These are phyloP conservation scores for Ochlodes sylvanus DNA, from an alignment of 2,888 invertebrate genomes.

Conservation along the genomic window DNA sequence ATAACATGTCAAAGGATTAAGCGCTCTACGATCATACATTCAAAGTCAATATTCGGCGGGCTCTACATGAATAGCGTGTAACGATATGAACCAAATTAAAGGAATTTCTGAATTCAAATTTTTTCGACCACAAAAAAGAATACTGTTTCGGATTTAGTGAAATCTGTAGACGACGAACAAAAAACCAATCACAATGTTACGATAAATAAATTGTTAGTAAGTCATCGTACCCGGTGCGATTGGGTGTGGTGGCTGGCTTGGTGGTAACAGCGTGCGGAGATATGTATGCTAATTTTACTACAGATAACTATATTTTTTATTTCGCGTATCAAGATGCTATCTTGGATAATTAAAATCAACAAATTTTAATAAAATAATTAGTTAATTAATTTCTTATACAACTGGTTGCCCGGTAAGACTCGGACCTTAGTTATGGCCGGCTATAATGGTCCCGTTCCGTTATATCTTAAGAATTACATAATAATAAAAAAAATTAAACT, in stretches of 20 bases:
- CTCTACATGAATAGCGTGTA: neutral
- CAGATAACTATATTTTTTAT: conserved; percentile 13
- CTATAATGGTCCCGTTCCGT: neutral
- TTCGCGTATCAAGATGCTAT: conserved; percentile 4
- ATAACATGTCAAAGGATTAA: neutral
- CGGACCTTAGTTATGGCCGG: neutral
- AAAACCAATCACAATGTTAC: conserved; percentile 49
- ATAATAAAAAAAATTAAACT: neutral
- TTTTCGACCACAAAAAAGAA: conserved; percentile 27
- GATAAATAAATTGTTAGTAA: conserved; percentile 45
- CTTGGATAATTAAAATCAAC: conserved; percentile 10
- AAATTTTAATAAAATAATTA: conserved; percentile 11
- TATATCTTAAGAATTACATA: neutral
- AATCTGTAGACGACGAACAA: conserved; percentile 50
- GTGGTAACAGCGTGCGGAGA: neutral
- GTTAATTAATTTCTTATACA: neutral
- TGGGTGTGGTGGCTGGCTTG: conserved; percentile 44
- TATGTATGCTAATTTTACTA: conserved; percentile 10
- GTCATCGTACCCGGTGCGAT: conserved; percentile 50
- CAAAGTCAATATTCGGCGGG: neutral
- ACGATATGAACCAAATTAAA: conserved; percentile 13
- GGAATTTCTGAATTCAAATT: conserved; percentile 24
- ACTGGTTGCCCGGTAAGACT: neutral
- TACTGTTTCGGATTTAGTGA: conserved; percentile 47
- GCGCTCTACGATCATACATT: neutral